Percentiles rank a stretch among this genome's conserved stretches.
Conservation (phyloP, 2,888 invertebrate species). For the Drosophila histrio region DNA sequence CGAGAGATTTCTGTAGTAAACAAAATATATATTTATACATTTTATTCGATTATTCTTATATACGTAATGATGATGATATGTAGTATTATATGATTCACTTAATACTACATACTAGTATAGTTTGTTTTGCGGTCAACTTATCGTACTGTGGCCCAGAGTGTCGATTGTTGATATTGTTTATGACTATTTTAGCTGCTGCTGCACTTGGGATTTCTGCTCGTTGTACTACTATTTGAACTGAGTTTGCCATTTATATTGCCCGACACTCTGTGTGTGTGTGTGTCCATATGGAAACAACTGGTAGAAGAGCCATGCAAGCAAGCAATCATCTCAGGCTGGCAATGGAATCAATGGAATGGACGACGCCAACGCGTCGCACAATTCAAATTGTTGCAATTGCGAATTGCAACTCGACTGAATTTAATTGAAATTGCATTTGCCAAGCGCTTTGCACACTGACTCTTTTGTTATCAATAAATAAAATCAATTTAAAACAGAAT, state of each 20-base stretch:
- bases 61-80: too few relatives aligned
- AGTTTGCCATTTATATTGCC: slow-evolving; percentile 34
- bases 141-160: slow-evolving; percentile 8
- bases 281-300: slow-evolving; percentile 54
- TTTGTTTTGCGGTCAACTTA: neutral
- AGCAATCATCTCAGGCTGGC: slow-evolving; percentile 47
- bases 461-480: slow-evolving; percentile 71
- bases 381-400: slow-evolving; percentile 41
- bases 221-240: slow-evolving; percentile 36
- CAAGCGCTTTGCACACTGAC: slow-evolving; percentile 30
- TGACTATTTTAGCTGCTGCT: slow-evolving; percentile 24
- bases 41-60: neutral
- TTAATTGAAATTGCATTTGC: slow-evolving; percentile 77
- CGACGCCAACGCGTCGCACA: slow-evolving; percentile 25
- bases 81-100: slow-evolving; percentile 3
- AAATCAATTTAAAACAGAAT: slow-evolving; percentile 68
- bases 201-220: slow-evolving; percentile 36
- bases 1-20: too few relatives aligned
- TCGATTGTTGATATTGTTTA: slow-evolving; percentile 21
- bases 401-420: slow-evolving; percentile 42
- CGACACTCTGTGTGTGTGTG: slow-evolving; percentile 14
- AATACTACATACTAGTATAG: too few relatives aligned
- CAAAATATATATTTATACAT: too few relatives aligned
- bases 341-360: slow-evolving; percentile 32
- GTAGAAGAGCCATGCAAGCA: slow-evolving; percentile 43